Percentiles rank a stretch among this genome's conserved stretches.
phyloP scores from a whole-genome alignment of 2,797 vertebrate species.

The Mormyrus proboscirostris region DNA sequence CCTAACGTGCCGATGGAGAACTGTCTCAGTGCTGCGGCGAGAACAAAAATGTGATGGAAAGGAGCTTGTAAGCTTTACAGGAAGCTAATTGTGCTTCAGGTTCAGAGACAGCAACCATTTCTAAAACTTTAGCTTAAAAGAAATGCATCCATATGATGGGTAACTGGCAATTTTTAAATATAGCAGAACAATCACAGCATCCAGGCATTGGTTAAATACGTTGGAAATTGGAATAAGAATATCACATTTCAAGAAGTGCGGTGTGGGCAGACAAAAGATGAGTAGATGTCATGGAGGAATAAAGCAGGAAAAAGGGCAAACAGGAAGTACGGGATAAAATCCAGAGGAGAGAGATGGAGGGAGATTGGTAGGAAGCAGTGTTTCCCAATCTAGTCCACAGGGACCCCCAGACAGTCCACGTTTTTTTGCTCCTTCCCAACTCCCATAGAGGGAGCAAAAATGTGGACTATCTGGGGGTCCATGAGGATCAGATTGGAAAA shows the following conservation, averaged over 20 bases:
- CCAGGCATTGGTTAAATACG: not conserved
- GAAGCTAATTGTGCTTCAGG: not conserved
- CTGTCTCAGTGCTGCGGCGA: not conserved
- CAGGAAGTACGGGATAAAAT: not conserved
- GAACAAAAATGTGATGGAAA: not conserved
- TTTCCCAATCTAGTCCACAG: not conserved
- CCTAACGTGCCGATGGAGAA: not conserved
- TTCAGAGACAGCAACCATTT: not conserved
- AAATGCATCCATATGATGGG: not conserved
- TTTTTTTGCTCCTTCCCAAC: not conserved
- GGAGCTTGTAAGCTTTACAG: not conserved
- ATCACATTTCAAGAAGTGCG: not conserved
- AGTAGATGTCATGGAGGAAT: not conserved
- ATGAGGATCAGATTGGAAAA: not conserved
- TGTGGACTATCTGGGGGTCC: not conserved
- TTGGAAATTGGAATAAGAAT: not conserved
- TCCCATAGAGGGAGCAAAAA: not conserved
- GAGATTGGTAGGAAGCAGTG: not conserved
- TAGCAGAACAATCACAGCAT: not conserved
- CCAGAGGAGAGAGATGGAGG: not conserved
- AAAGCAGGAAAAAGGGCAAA: not conserved
- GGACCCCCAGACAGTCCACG: not conserved
- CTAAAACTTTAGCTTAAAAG: not conserved
- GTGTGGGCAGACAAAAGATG: not conserved
- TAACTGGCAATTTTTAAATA: not conserved